Base-by-base conservation (phyloP, 92 coral and sea anemone genomes). In the Palythoa grandiflora region DNA sequence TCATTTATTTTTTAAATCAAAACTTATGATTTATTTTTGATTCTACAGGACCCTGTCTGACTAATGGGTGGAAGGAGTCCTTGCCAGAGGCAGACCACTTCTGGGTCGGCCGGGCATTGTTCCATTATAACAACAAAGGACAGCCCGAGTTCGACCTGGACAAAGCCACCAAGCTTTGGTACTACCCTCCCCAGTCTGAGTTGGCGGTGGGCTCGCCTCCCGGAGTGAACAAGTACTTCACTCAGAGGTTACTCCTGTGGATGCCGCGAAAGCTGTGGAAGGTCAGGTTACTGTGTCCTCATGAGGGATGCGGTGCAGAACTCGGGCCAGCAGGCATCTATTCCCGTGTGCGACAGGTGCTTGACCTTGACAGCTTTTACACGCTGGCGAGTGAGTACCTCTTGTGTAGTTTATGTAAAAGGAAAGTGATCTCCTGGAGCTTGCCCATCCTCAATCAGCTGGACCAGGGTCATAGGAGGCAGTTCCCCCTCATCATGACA, bases 221-320 rank as follows among this genome's bases (percentile, higher is more conserved):
- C 0, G 1, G 55, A 6, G 55, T 51, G 6, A 51, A 51, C 55
- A 51, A 51, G 55, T 51, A 51, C 55, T 51, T 51, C 55, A 51
- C 55, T 51, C 94, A 75, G 50, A 52, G 9, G 14, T 0, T 28
- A 28, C 0, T 28, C 28, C 60, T 53, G 11, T 53, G 60, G 60
- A 53, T 53, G 2, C 94, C 92, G 2, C 85, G 90, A 59, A 92
- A 92, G 76, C 88, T 92, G 73, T 89, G 92, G 94, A 54, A 70
- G 10, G 70, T 92, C 35, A 85, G 13, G 44, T 63, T 90, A 16
- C 16, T 53, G 52, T 89, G 92, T 17, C 95, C 91, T 39, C 89
- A 90, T 21, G 11, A 75, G 20, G 54, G 13, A 40, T 87, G 93
- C 59, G 60, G 28, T 28, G 11, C 60, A 53, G 60, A 14, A 53